Conservation (phyloP, 2,113 vertebrate species). For the Onychorhynchus coronatus region DNA sequence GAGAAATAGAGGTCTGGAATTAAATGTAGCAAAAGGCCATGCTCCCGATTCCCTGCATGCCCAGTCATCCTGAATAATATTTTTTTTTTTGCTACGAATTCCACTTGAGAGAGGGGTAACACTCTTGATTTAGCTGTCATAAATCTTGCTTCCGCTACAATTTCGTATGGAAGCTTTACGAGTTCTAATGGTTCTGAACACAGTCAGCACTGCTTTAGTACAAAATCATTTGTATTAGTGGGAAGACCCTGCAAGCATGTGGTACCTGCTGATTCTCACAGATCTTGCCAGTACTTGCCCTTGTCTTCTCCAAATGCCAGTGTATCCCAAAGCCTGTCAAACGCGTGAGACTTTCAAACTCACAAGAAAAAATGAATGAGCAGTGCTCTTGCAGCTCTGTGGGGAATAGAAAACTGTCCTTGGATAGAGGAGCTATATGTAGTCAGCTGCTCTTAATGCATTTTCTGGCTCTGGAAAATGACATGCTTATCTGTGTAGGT, state of each 20-base stretch:
- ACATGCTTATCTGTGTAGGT: not conserved
- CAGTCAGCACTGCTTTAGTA: not conserved
- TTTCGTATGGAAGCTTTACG: not conserved
- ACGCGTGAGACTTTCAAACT: not conserved
- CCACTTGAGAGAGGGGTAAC: not conserved
- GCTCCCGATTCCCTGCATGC: not conserved
- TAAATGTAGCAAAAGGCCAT: constrained; percentile 21
- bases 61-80: not conserved
- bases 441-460: not conserved
- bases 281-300: not conserved
- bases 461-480: not conserved
- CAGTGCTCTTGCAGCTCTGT: constrained; percentile 19
- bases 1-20: constrained; percentile 12
- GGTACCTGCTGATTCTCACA: not conserved
- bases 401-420: not conserved
- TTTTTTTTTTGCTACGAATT: not conserved
- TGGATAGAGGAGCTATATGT: not conserved
- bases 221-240: not conserved
- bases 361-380: not conserved
- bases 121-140: not conserved
- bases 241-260: not conserved
- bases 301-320: not conserved
- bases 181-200: not conserved
- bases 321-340: not conserved
- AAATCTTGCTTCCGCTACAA: not conserved